phyloP scores from a whole-genome alignment of 2,113 vertebrate species.

The Prolemur simus region DNA sequence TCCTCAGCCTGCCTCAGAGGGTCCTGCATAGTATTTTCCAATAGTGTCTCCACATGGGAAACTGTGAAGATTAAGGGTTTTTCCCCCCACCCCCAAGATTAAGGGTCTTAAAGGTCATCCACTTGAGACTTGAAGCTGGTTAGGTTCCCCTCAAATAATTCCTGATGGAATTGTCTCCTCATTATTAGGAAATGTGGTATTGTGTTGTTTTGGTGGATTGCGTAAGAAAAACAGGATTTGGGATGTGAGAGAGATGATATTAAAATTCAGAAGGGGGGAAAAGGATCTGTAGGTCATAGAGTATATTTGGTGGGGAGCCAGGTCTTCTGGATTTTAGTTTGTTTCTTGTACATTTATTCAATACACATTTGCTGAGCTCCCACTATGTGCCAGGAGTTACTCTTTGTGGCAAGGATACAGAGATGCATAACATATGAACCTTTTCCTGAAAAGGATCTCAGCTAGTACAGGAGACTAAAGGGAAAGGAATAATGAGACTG shows the following conservation, averaged over 20 bases:
- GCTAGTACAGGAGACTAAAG: background rate
- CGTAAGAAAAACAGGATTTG: background rate
- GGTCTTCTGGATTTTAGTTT: background rate
- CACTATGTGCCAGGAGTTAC: background rate
- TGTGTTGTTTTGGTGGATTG: background rate
- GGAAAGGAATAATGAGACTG: background rate
- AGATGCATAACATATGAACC: background rate
- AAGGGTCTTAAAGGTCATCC: background rate
- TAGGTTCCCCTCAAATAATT: background rate
- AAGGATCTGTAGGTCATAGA: background rate
- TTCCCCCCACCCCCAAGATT: too few species aligned
- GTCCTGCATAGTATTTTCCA: background rate
- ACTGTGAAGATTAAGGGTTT: background rate
- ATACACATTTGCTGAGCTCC: background rate
- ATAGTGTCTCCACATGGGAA: background rate
- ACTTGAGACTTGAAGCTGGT: background rate
- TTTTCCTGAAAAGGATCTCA: background rate
- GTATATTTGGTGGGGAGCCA: background rate
- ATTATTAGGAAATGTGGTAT: background rate
- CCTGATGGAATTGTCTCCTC: background rate
- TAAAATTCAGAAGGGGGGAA: background rate
- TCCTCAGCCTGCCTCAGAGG: background rate
- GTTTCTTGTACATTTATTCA: background rate
- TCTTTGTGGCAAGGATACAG: background rate
- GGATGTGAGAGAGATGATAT: background rate